Evolutionary conservation across 2,797 vertebrate genomes (phyloP).

Genomic region (Orientallactaga sibirica): DNA sequence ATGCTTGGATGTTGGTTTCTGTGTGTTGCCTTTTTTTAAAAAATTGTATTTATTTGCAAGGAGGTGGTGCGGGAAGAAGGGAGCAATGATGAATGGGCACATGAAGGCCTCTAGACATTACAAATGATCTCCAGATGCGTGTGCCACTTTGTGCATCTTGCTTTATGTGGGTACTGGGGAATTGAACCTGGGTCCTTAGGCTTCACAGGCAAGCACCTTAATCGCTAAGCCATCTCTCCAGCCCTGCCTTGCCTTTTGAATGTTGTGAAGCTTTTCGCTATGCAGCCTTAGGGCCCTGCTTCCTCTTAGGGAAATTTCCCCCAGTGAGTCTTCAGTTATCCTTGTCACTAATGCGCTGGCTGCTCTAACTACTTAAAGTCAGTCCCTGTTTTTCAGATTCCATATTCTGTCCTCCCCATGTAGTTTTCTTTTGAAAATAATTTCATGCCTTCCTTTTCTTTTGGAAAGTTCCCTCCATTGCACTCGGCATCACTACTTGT

Average conservation of each 20-base stretch:
- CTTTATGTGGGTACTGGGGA: too few species aligned
- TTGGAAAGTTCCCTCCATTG: neutral
- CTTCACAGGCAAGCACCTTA: too few species aligned
- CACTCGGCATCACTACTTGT: neutral
- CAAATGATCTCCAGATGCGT: too few species aligned
- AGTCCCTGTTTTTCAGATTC: neutral
- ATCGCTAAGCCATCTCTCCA: too few species aligned
- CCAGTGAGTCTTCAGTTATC: neutral
- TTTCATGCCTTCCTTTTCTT: neutral
- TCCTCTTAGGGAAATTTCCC: neutral
- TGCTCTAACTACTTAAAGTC: neutral
- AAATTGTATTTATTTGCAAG: too few species aligned
- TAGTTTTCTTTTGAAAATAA: neutral
- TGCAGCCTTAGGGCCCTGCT: neutral
- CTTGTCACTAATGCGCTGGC: neutral
- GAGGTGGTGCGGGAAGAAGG: too few species aligned
- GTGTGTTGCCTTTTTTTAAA: neutral
- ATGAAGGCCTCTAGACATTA: too few species aligned
- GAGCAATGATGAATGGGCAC: too few species aligned
- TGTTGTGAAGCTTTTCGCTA: neutral
- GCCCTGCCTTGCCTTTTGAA: too few species aligned
- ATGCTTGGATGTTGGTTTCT: neutral
- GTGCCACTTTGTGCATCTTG: too few species aligned
- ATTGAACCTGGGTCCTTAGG: too few species aligned
- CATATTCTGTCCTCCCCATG: neutral